Base-by-base conservation (phyloP, 2,888 invertebrate genomes). In the Paralinhomoeus sp. region DNA sequence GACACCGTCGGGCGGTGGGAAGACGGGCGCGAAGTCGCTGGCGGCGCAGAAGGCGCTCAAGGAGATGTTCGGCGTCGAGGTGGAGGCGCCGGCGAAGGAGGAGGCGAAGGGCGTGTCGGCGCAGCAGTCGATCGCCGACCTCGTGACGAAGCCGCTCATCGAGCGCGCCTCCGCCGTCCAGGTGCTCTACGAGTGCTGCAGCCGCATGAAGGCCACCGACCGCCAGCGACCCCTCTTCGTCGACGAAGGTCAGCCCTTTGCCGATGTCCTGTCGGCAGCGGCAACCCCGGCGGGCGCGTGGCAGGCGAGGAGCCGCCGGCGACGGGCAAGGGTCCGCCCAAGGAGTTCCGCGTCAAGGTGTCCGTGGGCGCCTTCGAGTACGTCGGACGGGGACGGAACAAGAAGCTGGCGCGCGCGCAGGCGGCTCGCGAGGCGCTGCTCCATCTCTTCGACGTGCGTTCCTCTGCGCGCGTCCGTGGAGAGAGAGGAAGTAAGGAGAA, bases 351-450 rank as follows among this genome's bases (percentile, higher is more conserved):
- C n/a, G n/a, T 12, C 27, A 27, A 27, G 12, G 5, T 5, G 7
- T 12, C 12, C 7, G 27, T 27, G 7, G 27, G 27, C 27, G 12
- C 27, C 17, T 20, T 20, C 17, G 17, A 3, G 18, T 40, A 24
- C 40, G 23, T 9, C 3, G 40, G 40, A 3, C 12, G 15, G 17
- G 40, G 40, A 17, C 20, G 17, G 3, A 40, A 18, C 40, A 40
- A 40, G 27, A 40, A 40, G 23, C 3, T 40, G 23, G 40, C 40
- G 5, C 23, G 17, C 9, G 24, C 23, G 9, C 40, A 40, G 23
- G 40, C 40, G n/a, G 40, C 40, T 13, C 5, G 39, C 3, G 40
- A 40, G 33, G 40, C 40, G 13, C 40, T 40, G 24, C 23, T 18
- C 5, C 23, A n/a, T 7, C n/a, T 40, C 24, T 40, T 40, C 40